Conservation (phyloP, 2,797 vertebrate genomes). For the Rhincodon typus region DNA sequence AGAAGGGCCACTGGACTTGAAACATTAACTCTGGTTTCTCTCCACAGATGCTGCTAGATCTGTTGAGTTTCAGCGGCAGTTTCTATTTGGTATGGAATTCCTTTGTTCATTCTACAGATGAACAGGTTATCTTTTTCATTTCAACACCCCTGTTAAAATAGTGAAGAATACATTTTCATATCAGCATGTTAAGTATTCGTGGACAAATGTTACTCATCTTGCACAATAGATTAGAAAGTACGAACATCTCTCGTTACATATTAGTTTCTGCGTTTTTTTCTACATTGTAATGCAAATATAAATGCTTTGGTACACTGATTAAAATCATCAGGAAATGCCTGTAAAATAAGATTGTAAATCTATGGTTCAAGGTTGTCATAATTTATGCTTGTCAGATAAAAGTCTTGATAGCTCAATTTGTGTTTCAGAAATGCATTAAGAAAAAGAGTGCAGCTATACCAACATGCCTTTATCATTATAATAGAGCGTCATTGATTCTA, state of each 20-base stretch:
- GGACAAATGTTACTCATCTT: neutral
- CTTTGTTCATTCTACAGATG: neutral
- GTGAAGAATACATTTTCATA: neutral
- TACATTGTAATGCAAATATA: neutral
- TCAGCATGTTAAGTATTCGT: neutral
- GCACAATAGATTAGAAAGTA: neutral
- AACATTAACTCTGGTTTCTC: too few relatives aligned
- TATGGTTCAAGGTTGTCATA: conserved; percentile 15
- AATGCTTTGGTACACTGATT: neutral
- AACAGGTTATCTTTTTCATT: too few relatives aligned
- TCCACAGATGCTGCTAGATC: too few relatives aligned
- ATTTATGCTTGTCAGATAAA: conserved; percentile 20
- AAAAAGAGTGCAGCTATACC: conserved; percentile 53
- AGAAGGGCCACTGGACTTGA: too few relatives aligned
- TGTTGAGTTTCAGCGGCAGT: too few relatives aligned
- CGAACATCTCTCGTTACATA: neutral
- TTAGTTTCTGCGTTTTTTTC: neutral
- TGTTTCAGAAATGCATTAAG: conserved; percentile 45
- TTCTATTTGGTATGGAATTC: neutral
- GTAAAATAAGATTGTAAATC: neutral
- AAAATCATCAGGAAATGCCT: conserved; percentile 12
- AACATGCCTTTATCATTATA: conserved; percentile 56
- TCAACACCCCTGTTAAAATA: neutral
- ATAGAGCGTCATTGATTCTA: conserved; percentile 59
- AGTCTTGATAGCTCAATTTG: neutral